These are phyloP conservation scores for Sympetrum striolatum DNA, from an alignment of 2,888 invertebrate species.

Conservation along the genomic window DNA sequence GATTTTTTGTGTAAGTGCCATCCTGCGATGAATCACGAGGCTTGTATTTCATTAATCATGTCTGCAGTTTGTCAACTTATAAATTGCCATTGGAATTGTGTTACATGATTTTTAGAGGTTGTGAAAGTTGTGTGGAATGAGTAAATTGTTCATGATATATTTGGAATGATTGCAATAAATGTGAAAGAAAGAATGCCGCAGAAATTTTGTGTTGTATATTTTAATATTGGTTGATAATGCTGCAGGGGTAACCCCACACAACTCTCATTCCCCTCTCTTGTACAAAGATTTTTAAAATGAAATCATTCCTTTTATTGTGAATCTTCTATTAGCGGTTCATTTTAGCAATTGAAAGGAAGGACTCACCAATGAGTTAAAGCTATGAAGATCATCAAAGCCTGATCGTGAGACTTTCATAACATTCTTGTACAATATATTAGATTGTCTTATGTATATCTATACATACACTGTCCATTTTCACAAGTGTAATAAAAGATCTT, in stretches of 20 bases:
- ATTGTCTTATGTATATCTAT: conserved; percentile 40
- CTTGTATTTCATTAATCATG: conserved; percentile 38
- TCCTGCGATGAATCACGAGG: conserved; percentile 1
- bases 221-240: neutral
- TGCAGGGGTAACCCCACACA: conserved; percentile 6
- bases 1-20: neutral
- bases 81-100: conserved; percentile 23
- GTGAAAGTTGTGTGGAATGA: conserved; percentile 30
- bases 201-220: neutral
- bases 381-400: neutral
- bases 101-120: conserved; percentile 15
- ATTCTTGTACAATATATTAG: conserved; percentile 40
- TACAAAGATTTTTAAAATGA: conserved; percentile 37
- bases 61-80: neutral
- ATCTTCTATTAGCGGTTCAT: conserved; percentile 33
- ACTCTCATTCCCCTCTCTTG: conserved; percentile 39
- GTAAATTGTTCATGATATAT: neutral
- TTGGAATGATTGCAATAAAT: conserved; percentile 27
- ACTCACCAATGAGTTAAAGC: neutral
- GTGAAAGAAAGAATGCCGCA: neutral
- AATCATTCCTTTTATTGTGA: conserved; percentile 39
- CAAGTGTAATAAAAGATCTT: conserved; percentile 45
- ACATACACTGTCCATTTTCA: conserved; percentile 44
- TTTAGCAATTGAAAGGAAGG: conserved; percentile 15
- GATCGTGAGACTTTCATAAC: conserved; percentile 29